Percentiles rank a stretch among this genome's conserved stretches.
These are phyloP conservation scores for Pegoplata infirma DNA, from an alignment of 2,888 invertebrate species.

Conservation along the genomic window DNA sequence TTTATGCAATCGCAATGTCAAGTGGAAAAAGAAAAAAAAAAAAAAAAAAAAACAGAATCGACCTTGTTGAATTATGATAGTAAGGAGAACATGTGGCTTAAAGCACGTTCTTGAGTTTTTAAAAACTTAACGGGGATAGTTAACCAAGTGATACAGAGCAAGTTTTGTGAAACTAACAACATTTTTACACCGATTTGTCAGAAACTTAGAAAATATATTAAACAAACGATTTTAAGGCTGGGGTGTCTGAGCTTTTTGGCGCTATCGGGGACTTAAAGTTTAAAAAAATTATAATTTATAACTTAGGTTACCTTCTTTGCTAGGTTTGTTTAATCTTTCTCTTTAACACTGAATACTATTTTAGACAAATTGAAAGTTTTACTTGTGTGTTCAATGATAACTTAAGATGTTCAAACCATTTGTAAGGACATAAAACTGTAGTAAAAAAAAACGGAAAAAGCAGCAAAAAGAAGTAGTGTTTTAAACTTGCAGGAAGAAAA, in stretches of 20 bases:
- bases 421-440: constrained; percentile 17
- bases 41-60: too few relatives aligned
- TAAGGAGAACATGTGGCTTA: background rate
- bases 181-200: background rate
- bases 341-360: constrained; percentile 12
- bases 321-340: background rate
- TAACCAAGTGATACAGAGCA: too few relatives aligned
- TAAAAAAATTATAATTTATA: too few relatives aligned
- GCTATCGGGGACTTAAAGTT: too few relatives aligned
- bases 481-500: background rate
- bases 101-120: constrained; percentile 7
- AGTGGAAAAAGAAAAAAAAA: background rate
- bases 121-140: too few relatives aligned
- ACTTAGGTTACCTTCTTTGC: too few relatives aligned
- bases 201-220: too few relatives aligned
- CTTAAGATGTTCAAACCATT: constrained; percentile 15
- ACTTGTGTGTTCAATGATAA: constrained; percentile 13
- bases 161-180: too few relatives aligned
- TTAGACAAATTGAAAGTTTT: constrained; percentile 46
- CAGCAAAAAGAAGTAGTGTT: background rate
- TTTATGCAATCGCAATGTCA: background rate
- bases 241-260: too few relatives aligned
- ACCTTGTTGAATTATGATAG: background rate
- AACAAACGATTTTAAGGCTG: too few relatives aligned
- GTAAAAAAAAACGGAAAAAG: background rate